Base-by-base conservation (phyloP, 2,888 invertebrate species). In the Aromia moschata region DNA sequence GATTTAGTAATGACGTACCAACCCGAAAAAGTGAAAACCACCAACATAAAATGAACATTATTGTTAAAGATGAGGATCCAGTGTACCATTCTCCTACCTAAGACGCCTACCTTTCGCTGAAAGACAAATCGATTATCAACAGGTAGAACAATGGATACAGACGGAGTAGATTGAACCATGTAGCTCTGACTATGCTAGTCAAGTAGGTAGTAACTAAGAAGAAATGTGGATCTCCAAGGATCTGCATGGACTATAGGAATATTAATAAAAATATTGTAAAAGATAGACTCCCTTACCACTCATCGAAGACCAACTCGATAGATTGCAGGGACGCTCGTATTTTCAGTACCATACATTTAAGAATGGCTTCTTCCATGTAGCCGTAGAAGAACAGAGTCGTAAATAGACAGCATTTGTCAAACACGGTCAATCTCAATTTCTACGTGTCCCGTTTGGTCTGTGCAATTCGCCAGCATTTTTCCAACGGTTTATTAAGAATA, bases 391-490 rank as follows among this genome's bases (percentile, higher is more conserved):
- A 45, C 52, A 62, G 1, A 67, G 62, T 20, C 5, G 44, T 1
- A 75, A 75, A 63, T 79, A 77, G 51, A 79, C 78, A 0, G 60
- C 80, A 0, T 80, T 80, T 65, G 76, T 79, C 1, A 76, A 74
- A 7, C 76, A 65, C 3, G 76, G 77, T 12, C 80, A 77, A 38
- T 80, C 67, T 65, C 78, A 81, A 64, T 79, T 80, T 60, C 44
- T 72, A 12, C 72, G 64, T 61, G 71, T 73, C 40, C 80, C 79
- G 0, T 82, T 81, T 70, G 80, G 80, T 2, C 52, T 80, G 2
- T 76, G 72, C 16, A 40, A 40, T 15, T 16, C 3, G 4, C 40
- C 40, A 9, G 10, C 3, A 3, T 15, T 40, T 14, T 4, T 40
- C 14, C 40, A 40, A 40, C 40, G n/a, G n/a, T n/a, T n/a, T n/a